phyloP scores from a whole-genome alignment of 2,888 invertebrate species.

The Chymomyza procnemis region DNA sequence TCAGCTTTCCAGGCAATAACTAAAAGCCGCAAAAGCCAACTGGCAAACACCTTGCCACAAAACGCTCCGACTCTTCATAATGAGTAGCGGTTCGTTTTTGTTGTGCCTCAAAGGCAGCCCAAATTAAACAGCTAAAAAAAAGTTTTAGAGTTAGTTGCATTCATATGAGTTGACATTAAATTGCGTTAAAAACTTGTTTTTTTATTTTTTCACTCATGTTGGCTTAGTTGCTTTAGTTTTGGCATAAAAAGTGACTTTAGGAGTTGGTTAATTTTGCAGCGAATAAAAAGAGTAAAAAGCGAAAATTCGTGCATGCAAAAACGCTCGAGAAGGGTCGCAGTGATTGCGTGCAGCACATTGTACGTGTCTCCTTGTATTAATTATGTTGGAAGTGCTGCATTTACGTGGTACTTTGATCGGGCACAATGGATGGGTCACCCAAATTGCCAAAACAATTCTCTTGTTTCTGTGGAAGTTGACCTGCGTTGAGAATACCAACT shows the following conservation, averaged over 20 bases:
- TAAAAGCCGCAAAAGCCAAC: slow-evolving; percentile 23
- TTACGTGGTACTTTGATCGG: no score
- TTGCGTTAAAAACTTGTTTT: not conserved
- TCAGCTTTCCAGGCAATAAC: slow-evolving; percentile 41
- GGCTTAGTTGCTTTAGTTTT: not conserved
- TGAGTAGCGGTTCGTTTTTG: not conserved
- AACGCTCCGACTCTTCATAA: not conserved
- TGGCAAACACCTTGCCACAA: slow-evolving; percentile 3
- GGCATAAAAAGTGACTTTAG: not conserved
- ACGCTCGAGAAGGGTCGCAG: no score
- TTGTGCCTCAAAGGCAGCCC: slow-evolving; percentile 26
- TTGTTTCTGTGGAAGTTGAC: no score
- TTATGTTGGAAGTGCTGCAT: no score
- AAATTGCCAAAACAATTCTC: no score
- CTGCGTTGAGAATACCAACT: no score
- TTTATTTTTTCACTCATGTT: not conserved
- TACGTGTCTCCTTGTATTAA: no score
- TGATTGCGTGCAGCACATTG: no score
- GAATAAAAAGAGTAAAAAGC: no score
- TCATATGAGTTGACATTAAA: slow-evolving; percentile 41
- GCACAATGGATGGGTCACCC: no score
- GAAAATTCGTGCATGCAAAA: no score
- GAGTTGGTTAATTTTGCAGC: not conserved
- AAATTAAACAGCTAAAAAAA: slow-evolving; percentile 31
- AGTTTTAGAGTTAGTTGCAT: slow-evolving; percentile 36